Conservation (phyloP, 2,888 invertebrate genomes). For the Platycheirus albimanus region DNA sequence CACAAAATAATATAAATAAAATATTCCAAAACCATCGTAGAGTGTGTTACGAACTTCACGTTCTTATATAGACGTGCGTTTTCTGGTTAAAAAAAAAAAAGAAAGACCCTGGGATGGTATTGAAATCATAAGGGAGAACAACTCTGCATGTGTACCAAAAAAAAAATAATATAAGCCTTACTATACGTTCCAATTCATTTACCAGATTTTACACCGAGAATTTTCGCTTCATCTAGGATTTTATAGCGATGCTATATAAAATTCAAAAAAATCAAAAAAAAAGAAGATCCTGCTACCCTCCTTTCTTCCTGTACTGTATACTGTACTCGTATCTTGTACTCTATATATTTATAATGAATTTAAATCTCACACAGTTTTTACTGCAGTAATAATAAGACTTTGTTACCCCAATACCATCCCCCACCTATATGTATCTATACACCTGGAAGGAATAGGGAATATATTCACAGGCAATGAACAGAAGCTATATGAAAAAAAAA, state of each 20-base stretch:
- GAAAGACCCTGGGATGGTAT: not conserved
- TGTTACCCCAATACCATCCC: too few species aligned
- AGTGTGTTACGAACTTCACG: not conserved
- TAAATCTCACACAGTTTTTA: slow-evolving; percentile 49
- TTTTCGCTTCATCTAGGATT: slow-evolving; percentile 38
- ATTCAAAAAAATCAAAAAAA: too few species aligned
- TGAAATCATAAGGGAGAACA: not conserved
- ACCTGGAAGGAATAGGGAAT: slow-evolving; percentile 20
- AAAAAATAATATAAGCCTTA: slow-evolving; percentile 25
- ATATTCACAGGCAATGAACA: not conserved
- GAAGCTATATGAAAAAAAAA: too few species aligned
- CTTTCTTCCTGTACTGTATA: too few species aligned
- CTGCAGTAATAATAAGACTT: slow-evolving; percentile 33
- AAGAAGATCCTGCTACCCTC: not conserved
- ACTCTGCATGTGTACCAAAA: not conserved
- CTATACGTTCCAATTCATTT: slow-evolving; percentile 29
- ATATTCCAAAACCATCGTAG: slow-evolving; percentile 26
- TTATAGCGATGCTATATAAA: slow-evolving; percentile 2
- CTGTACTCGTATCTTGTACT: too few species aligned
- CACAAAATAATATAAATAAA: slow-evolving; percentile 17
- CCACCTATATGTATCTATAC: not conserved
- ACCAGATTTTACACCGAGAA: slow-evolving; percentile 1
- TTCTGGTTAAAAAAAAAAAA: not conserved
- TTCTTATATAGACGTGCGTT: slow-evolving; percentile 14
- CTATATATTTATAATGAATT: slow-evolving; percentile 56